Evolutionary conservation across 2,888 invertebrate genomes (phyloP).

Genomic region (Deroplatys truncata): DNA sequence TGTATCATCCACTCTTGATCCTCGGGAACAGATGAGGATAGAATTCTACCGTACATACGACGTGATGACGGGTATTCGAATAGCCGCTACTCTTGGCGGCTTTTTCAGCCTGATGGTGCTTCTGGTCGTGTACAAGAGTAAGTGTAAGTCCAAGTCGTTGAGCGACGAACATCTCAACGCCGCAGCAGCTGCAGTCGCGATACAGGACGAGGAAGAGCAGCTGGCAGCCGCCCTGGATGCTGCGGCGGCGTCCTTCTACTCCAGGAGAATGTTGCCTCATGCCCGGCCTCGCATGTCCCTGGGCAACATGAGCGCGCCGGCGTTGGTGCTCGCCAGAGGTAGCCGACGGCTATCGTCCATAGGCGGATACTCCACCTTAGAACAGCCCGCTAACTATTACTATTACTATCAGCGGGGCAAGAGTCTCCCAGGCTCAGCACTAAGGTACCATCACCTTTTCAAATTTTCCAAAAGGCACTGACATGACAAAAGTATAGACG

Average conservation of each 20-base stretch:
- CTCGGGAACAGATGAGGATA: conserved; percentile 66
- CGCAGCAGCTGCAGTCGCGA: conserved; percentile 64
- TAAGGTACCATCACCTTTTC: conserved; percentile 46
- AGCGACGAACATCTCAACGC: conserved; percentile 71
- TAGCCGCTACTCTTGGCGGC: conserved; percentile 86
- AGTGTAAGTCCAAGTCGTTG: conserved; percentile 50
- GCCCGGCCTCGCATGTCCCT: conserved; percentile 56
- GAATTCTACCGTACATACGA: conserved; percentile 89
- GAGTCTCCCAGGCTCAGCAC: conserved; percentile 58
- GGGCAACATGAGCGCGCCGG: conserved; percentile 62
- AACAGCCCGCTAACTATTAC: conserved; percentile 23
- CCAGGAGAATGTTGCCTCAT: conserved; percentile 25
- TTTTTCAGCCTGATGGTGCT: conserved; percentile 90
- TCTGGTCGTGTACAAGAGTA: conserved; percentile 86
- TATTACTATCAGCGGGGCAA: conserved; percentile 47
- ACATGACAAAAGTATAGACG: too few relatives aligned
- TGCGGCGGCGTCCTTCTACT: conserved; percentile 48
- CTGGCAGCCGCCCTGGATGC: conserved; percentile 67
- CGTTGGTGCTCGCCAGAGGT: conserved; percentile 44
- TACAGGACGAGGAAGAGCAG: conserved; percentile 52
- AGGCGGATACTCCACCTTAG: conserved; percentile 52
- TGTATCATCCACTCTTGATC: conserved; percentile 40
- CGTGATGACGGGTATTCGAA: conserved; percentile 89
- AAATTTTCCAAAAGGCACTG: conserved; percentile 40
- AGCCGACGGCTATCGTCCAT: conserved; percentile 55